Conservation (phyloP, 2,888 invertebrate genomes). For the Yponomeuta sedellus region DNA sequence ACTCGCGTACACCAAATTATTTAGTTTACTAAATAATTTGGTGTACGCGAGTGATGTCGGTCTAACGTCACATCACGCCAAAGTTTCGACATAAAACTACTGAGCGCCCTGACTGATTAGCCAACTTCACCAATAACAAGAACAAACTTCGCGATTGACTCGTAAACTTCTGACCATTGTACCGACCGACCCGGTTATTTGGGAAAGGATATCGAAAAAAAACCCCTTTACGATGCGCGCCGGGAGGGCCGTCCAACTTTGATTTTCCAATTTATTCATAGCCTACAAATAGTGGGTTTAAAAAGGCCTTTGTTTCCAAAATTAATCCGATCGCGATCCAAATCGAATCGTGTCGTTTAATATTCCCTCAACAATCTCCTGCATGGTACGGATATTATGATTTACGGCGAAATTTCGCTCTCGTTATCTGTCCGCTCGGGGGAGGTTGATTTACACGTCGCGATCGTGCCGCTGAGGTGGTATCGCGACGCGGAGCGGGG, state of each 20-base stretch:
- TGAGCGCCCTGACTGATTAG: slow-evolving; percentile 25
- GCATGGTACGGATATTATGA: slow-evolving; percentile 19
- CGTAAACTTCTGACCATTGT: slow-evolving; percentile 11
- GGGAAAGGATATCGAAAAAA: not conserved
- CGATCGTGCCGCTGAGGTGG: slow-evolving; percentile 20
- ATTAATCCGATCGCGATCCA: slow-evolving; percentile 5
- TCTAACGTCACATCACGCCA: slow-evolving; percentile 17
- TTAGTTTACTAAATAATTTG: not conserved
- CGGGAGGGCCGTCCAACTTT: not conserved
- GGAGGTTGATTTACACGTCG: slow-evolving; percentile 18
- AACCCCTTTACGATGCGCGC: not conserved
- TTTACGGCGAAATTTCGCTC: slow-evolving; percentile 19
- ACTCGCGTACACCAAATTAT: no score
- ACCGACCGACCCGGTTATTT: not conserved
- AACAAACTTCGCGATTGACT: slow-evolving; percentile 17
- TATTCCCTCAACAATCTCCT: slow-evolving; percentile 18
- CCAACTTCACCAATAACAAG: slow-evolving; percentile 23
- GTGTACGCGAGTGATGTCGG: not conserved
- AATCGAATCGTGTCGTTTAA: slow-evolving; percentile 16
- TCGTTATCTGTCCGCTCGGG: slow-evolving; percentile 19
- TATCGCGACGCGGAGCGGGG: slow-evolving; percentile 20
- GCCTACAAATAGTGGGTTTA: not conserved
- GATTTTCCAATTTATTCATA: slow-evolving; percentile 3
- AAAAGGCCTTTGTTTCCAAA: not conserved
- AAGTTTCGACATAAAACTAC: slow-evolving; percentile 21